A percentile compares a stretch with the other conserved stretches of the same genome.
Conservation (phyloP, 2,888 invertebrate species). For the Cylloceria caligata region DNA sequence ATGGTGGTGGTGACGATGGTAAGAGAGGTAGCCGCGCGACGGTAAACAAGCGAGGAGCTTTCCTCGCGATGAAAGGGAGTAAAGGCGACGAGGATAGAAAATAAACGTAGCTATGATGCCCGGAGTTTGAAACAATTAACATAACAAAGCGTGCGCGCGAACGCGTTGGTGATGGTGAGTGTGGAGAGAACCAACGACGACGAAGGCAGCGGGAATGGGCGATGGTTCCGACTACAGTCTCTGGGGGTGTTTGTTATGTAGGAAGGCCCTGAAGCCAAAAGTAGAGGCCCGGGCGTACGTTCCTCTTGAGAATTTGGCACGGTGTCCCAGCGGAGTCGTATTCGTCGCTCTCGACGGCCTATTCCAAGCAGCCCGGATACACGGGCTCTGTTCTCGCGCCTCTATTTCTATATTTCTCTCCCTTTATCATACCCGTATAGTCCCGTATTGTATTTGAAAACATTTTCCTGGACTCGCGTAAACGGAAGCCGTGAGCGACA, state of each 20-base stretch:
- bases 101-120: constrained; percentile 83
- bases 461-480: constrained; percentile 75
- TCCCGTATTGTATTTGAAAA: constrained; percentile 77
- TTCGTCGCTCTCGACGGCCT: constrained; percentile 73
- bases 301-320: constrained; percentile 83
- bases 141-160: constrained; percentile 81
- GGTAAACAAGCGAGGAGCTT: constrained; percentile 60
- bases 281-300: constrained; percentile 72
- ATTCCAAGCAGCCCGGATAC: constrained; percentile 71
- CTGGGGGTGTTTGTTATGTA: constrained; percentile 32
- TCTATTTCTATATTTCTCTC: constrained; percentile 32
- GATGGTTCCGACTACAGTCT: constrained; percentile 40
- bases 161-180: constrained; percentile 67
- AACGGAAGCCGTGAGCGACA: constrained; percentile 71
- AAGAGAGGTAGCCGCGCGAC: constrained; percentile 44
- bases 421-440: constrained; percentile 22
- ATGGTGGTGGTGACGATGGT: constrained; percentile 27
- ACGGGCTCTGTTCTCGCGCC: constrained; percentile 41
- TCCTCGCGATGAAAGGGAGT: constrained; percentile 64
- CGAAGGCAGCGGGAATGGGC: constrained; percentile 46
- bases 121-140: constrained; percentile 84
- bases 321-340: constrained; percentile 71
- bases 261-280: constrained; percentile 52
- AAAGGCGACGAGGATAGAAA: constrained; percentile 79
- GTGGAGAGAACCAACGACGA: constrained; percentile 56